A percentile compares a stretch with the other conserved stretches of the same genome.
phyloP scores from a whole-genome alignment of 2,888 invertebrate species.

The Drosophila nr. perissopoda region DNA sequence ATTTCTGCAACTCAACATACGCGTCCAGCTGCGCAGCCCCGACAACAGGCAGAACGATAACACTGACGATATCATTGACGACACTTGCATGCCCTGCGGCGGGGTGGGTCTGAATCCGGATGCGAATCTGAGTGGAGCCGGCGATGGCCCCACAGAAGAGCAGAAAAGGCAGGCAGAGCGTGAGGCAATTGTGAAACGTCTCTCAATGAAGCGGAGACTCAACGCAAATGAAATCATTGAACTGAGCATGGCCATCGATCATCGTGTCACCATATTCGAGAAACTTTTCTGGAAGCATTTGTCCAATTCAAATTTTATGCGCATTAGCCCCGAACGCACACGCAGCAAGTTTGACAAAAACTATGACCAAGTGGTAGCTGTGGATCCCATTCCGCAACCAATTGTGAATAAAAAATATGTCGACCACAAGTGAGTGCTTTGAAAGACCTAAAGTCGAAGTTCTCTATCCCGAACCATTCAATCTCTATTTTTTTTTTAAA shows the following conservation, averaged over 20 bases:
- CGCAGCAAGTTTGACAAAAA: conserved; percentile 48
- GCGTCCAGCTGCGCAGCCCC: conserved; percentile 6
- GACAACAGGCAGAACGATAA: conserved; percentile 10
- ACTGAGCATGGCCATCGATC: conserved; percentile 70
- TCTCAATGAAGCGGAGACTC: conserved; percentile 51
- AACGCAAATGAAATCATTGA: conserved; percentile 69
- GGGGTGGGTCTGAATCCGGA: conserved; percentile 13
- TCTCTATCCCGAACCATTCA: too few relatives aligned
- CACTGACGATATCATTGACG: conserved; percentile 30
- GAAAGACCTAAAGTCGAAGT: background rate
- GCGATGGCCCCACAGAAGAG: conserved; percentile 19
- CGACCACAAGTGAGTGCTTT: conserved; percentile 63
- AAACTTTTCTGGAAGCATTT: conserved; percentile 82
- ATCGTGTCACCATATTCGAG: conserved; percentile 77
- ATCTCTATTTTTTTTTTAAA: too few relatives aligned
- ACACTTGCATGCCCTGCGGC: conserved; percentile 37
- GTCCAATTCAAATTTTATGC: conserved; percentile 77
- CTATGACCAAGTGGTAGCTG: conserved; percentile 66
- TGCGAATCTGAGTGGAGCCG: background rate
- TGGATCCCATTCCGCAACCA: background rate
- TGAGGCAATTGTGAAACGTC: conserved; percentile 42
- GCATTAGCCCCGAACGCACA: conserved; percentile 53
- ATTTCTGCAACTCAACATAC: conserved; percentile 73
- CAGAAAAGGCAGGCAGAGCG: conserved; percentile 37
- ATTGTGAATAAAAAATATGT: background rate